These are phyloP conservation scores for Thryonomys swinderianus DNA, from an alignment of 2,113 vertebrate genomes.

Conservation along the genomic window DNA sequence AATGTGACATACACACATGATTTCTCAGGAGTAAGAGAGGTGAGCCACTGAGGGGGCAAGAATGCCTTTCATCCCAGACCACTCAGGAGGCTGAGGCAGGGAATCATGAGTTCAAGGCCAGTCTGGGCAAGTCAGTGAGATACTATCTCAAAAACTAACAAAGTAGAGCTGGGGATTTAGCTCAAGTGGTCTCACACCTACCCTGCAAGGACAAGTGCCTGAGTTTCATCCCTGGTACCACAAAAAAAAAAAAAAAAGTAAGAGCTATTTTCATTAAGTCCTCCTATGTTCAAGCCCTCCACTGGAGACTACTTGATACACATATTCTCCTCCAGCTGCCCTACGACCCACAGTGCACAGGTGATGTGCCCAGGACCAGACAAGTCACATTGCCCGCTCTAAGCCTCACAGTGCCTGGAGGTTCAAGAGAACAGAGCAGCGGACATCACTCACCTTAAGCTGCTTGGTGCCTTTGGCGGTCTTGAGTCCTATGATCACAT, in stretches of 20 bases:
- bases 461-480: slow-evolving; percentile 99
- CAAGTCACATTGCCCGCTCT: not conserved
- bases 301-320: not conserved
- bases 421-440: not conserved
- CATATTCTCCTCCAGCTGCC: not conserved
- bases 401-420: not conserved
- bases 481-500: slow-evolving; percentile 98
- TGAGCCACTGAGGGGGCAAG: not conserved
- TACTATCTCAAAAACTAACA: not conserved
- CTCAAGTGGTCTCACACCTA: too few species aligned
- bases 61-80: not conserved
- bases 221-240: too few species aligned
- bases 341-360: not conserved
- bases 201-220: not conserved
- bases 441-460: slow-evolving; percentile 90
- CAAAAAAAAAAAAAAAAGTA: not conserved
- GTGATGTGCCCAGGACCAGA: not conserved
- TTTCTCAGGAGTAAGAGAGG: not conserved
- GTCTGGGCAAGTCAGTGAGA: not conserved
- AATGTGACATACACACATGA: not conserved
- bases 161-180: not conserved
- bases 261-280: not conserved
- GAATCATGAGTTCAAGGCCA: not conserved
- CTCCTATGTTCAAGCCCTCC: not conserved
- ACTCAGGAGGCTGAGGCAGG: not conserved